Percentiles rank a stretch among this genome's conserved stretches.
phyloP scores from a whole-genome alignment of 2,888 invertebrate species.

The Hoplodrina ambigua region DNA sequence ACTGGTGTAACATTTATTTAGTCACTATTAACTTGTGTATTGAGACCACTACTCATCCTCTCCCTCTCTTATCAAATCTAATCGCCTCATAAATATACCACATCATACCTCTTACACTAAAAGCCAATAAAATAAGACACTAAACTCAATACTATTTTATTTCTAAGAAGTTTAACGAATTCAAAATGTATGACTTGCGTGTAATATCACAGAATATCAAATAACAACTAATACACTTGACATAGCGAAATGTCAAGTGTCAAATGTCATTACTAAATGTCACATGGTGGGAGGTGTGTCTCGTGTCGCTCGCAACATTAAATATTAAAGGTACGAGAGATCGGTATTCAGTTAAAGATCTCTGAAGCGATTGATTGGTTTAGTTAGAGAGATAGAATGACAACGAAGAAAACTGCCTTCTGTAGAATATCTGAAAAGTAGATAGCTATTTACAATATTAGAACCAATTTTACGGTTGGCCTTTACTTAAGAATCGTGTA shows the following conservation, averaged over 20 bases:
- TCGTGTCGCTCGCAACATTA: conserved; percentile 2
- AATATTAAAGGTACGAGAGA: conserved; percentile 23
- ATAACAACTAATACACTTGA: conserved; percentile 37
- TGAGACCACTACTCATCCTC: background rate
- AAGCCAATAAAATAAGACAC: conserved; percentile 16
- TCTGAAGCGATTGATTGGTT: background rate
- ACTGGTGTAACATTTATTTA: too few relatives aligned
- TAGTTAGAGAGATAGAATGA: background rate
- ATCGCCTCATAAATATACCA: conserved; percentile 1
- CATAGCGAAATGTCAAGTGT: conserved; percentile 22
- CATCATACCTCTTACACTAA: conserved; percentile 6
- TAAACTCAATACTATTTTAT: background rate
- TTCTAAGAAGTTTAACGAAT: background rate
- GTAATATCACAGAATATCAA: conserved; percentile 19
- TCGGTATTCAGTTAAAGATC: background rate
- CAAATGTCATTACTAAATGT: background rate
- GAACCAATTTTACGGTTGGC: too few relatives aligned
- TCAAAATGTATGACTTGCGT: conserved; percentile 20
- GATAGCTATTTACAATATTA: too few relatives aligned
- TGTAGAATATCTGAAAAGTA: too few relatives aligned
- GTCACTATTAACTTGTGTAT: background rate
- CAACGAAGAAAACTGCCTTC: too few relatives aligned
- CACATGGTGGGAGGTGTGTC: background rate
- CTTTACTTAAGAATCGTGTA: too few relatives aligned
- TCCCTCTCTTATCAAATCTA: background rate